phyloP scores from a whole-genome alignment of 2,113 vertebrate species.

The Enhydra lutris region DNA sequence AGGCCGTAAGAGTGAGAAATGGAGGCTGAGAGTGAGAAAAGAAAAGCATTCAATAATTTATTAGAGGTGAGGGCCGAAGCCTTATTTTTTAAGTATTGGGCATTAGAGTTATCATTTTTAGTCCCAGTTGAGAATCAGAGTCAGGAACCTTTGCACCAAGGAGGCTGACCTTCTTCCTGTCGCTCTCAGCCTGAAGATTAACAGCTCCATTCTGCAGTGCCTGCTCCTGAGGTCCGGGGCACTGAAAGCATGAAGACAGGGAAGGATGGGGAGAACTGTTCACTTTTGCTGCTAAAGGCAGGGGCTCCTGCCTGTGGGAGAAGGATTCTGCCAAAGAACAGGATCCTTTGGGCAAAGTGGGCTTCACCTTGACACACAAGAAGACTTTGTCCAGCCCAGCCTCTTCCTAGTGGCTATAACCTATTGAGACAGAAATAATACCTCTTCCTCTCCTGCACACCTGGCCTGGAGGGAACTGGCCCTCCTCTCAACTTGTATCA shows the following conservation, averaged over 20 bases:
- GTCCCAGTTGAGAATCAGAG: background rate
- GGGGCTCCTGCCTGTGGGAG: background rate
- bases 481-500: background rate
- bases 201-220: background rate
- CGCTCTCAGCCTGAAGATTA: background rate
- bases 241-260: background rate
- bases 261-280: background rate
- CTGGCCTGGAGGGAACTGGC: background rate
- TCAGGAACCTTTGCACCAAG: background rate
- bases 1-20: background rate
- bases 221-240: background rate
- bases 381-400: background rate
- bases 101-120: background rate
- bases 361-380: background rate
- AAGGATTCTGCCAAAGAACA: background rate
- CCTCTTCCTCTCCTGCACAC: too few relatives aligned
- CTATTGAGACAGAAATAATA: background rate
- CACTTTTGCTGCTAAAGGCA: background rate
- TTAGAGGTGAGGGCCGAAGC: background rate
- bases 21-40: background rate
- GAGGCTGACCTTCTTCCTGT: background rate
- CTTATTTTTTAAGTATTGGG: background rate
- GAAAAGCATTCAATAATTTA: background rate
- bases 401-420: background rate
- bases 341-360: background rate